Evolutionary conservation across 2,888 invertebrate genomes (phyloP).

Genomic region (Apotomis turbidana): DNA sequence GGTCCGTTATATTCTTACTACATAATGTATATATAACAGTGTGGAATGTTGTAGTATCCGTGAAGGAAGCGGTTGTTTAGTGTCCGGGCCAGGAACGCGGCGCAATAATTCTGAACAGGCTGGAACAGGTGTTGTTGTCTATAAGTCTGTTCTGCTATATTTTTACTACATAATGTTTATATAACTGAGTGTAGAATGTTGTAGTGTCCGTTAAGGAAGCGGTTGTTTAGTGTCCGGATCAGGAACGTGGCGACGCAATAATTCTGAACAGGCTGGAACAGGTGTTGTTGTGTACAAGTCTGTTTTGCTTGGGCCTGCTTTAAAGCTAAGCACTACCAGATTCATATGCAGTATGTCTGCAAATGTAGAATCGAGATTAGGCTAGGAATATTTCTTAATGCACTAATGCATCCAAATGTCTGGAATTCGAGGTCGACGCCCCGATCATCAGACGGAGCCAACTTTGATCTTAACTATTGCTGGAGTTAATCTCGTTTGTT

Average conservation of each 20-base stretch:
- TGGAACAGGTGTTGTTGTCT: slow-evolving; percentile 26
- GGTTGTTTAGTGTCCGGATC: slow-evolving; percentile 14
- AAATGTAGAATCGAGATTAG: no score
- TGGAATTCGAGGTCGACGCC: slow-evolving; percentile 6
- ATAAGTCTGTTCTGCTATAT: slow-evolving; percentile 3
- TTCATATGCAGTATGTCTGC: no score
- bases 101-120: slow-evolving; percentile 29
- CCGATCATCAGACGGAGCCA: slow-evolving; percentile 8
- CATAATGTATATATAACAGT: no score
- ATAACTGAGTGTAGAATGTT: background rate
- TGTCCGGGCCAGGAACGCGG: slow-evolving; percentile 8
- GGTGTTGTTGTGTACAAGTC: slow-evolving; percentile 21
- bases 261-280: slow-evolving; percentile 25
- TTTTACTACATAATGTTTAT: no score
- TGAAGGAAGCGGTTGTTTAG: slow-evolving; percentile 27
- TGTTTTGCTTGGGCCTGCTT: background rate
- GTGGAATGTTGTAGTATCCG: slow-evolving; percentile 7
- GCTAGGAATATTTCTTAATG: background rate
- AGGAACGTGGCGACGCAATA: slow-evolving; percentile 29
- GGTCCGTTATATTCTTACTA: no score
- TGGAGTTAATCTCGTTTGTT: slow-evolving; percentile 25
- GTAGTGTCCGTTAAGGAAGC: slow-evolving; percentile 26
- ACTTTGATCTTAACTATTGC: slow-evolving; percentile 26
- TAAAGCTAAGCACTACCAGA: no score
- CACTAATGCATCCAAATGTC: background rate